Conservation (phyloP, 2,113 vertebrate species). For the Genyomyrus donnyi region DNA sequence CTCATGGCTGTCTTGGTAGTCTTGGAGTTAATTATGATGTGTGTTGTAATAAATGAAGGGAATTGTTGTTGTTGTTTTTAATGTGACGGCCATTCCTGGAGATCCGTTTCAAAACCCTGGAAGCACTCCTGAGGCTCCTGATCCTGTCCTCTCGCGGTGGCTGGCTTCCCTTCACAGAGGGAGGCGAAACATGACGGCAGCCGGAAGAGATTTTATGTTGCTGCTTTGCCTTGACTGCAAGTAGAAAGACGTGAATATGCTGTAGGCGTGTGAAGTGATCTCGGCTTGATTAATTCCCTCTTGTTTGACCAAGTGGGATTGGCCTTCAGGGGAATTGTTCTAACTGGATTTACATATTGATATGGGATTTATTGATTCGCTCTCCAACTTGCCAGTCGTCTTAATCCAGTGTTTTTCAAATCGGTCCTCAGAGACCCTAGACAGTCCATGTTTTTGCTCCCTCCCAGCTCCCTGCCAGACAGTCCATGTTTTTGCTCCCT, state of each 20-base stretch:
- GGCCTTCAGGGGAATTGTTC: not conserved
- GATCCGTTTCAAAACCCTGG: not conserved
- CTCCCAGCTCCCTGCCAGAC: not conserved
- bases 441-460: not conserved
- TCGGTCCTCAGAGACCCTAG: not conserved
- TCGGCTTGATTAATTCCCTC: constrained; percentile 18
- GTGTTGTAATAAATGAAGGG: not conserved
- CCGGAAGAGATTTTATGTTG: not conserved
- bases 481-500: not conserved
- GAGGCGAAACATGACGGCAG: not conserved
- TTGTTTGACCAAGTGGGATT: constrained; percentile 16
- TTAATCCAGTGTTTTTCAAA: not conserved
- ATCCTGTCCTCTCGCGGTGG: not conserved
- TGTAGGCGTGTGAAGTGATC: not conserved
- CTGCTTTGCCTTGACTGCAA: not conserved
- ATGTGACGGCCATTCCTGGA: not conserved
- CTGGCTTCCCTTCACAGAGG: not conserved
- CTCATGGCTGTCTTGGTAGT: not conserved
- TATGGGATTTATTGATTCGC: constrained; percentile 20
- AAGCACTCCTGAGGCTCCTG: not conserved
- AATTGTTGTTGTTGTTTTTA: not conserved
- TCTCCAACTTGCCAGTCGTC: not conserved
- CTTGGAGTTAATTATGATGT: not conserved
- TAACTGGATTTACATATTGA: constrained; percentile 4
- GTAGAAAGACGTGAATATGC: not conserved